These are phyloP conservation scores for Rutilus rutilus DNA, from an alignment of 2,113 vertebrate genomes.

Conservation along the genomic window DNA sequence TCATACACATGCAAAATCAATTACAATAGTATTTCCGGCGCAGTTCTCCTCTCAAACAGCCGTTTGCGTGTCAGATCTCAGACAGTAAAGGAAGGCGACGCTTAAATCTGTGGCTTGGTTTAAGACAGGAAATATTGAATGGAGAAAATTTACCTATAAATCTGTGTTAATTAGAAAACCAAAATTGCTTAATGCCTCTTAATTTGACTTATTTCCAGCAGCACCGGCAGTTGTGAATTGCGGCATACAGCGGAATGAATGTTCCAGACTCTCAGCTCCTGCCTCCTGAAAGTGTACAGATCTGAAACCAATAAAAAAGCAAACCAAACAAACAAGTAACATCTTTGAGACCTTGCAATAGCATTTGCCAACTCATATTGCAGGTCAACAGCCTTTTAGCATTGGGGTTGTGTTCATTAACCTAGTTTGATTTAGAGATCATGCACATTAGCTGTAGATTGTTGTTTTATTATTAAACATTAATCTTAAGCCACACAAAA, in stretches of 20 bases:
- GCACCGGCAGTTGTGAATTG: constrained; percentile 68
- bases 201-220: constrained; percentile 72
- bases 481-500: constrained; percentile 29
- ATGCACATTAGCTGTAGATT: constrained; percentile 20
- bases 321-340: neutral
- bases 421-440: constrained; percentile 12
- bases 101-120: constrained; percentile 63
- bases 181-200: constrained; percentile 69
- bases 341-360: neutral
- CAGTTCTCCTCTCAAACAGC: constrained; percentile 54
- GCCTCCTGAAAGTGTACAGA: constrained; percentile 36
- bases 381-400: neutral
- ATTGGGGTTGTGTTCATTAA: constrained; percentile 24
- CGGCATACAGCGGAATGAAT: constrained; percentile 71
- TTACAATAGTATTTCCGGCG: constrained; percentile 50
- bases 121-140: constrained; percentile 67
- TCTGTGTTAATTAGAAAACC: constrained; percentile 69
- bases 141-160: constrained; percentile 65
- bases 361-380: neutral
- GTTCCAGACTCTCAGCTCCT: constrained; percentile 67
- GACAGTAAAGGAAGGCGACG: constrained; percentile 59
- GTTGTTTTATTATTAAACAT: constrained; percentile 33
- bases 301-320: constrained; percentile 40
- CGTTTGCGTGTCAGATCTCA: constrained; percentile 54
- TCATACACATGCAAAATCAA: constrained; percentile 57